These are phyloP conservation scores for Simalia tracyae DNA, from an alignment of 2,797 vertebrate species.

Conservation along the genomic window DNA sequence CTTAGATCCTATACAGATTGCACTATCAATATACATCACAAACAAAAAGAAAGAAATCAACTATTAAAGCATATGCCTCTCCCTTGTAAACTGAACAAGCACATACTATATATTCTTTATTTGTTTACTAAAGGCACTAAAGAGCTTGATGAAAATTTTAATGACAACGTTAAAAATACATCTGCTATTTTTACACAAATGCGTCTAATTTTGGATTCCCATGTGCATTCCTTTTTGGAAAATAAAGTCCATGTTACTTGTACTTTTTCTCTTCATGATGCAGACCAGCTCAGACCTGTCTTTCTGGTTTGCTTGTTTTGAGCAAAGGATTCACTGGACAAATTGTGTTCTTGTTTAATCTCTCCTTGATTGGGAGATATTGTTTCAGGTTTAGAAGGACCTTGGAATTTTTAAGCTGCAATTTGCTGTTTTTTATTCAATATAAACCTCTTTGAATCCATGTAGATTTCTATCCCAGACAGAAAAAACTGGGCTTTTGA, in stretches of 20 bases:
- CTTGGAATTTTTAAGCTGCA: slow-evolving; percentile 74
- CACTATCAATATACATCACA: neutral
- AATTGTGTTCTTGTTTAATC: slow-evolving; percentile 83
- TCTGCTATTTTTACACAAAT: slow-evolving; percentile 1
- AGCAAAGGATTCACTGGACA: slow-evolving; percentile 73
- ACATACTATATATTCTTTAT: neutral
- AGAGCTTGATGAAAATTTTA: neutral
- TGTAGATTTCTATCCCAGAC: neutral
- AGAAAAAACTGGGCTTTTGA: neutral
- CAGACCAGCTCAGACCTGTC: slow-evolving; percentile 67
- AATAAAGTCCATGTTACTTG: slow-evolving; percentile 34
- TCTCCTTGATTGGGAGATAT: slow-evolving; percentile 71
- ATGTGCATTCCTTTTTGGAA: slow-evolving; percentile 17
- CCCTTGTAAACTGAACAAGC: neutral
- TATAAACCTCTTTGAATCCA: neutral
- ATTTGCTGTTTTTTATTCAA: slow-evolving; percentile 77
- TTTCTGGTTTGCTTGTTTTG: slow-evolving; percentile 59
- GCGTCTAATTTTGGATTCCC: neutral
- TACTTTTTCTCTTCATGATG: slow-evolving; percentile 38
- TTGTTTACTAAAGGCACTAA: neutral
- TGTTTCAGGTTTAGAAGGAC: slow-evolving; percentile 79
- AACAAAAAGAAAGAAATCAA: neutral
- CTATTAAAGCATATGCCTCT: neutral
- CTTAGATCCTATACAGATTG: too few relatives aligned
- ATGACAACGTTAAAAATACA: neutral